Conservation (phyloP, 2,113 vertebrate species). For the Notarius quadriscutis region DNA sequence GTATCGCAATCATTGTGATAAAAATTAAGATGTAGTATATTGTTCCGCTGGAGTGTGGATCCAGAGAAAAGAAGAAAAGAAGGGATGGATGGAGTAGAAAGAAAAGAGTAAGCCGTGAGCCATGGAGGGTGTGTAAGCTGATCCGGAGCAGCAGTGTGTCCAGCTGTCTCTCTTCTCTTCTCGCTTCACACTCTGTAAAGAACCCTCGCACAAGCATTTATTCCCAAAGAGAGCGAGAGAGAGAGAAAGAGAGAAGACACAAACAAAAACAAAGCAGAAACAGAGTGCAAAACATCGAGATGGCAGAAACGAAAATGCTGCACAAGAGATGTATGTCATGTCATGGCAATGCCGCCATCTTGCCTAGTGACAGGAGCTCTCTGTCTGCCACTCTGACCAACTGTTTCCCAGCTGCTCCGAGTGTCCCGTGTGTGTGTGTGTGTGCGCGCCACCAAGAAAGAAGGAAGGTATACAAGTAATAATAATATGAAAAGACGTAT, state of each 20-base stretch:
- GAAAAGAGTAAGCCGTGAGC: slow-evolving; percentile 22
- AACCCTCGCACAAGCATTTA: slow-evolving; percentile 39
- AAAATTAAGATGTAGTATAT: not conserved
- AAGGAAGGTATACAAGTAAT: not conserved
- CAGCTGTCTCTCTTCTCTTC: slow-evolving; percentile 51
- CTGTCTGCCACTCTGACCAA: slow-evolving; percentile 29
- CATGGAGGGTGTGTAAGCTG: slow-evolving; percentile 49
- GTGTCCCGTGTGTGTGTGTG: not conserved
- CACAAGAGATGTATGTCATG: not conserved
- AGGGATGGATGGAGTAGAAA: slow-evolving; percentile 36
- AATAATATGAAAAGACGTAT: not conserved
- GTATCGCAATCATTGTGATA: not conserved
- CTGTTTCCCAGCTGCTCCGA: slow-evolving; percentile 37
- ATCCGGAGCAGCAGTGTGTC: slow-evolving; percentile 40
- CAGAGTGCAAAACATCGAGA: not conserved
- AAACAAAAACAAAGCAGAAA: not conserved
- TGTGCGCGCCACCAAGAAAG: too few species aligned
- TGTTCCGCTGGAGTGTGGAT: too few species aligned
- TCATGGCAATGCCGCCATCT: slow-evolving; percentile 7
- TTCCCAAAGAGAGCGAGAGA: not conserved
- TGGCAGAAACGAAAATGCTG: not conserved
- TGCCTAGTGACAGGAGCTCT: slow-evolving; percentile 24
- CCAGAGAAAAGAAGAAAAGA: slow-evolving; percentile 3
- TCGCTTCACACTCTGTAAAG: slow-evolving; percentile 33
- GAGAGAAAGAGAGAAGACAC: not conserved